Percentiles rank a stretch among this genome's conserved stretches.
phyloP scores from a whole-genome alignment of 2,888 invertebrate genomes.

The Caenorhabditis uteleia region DNA sequence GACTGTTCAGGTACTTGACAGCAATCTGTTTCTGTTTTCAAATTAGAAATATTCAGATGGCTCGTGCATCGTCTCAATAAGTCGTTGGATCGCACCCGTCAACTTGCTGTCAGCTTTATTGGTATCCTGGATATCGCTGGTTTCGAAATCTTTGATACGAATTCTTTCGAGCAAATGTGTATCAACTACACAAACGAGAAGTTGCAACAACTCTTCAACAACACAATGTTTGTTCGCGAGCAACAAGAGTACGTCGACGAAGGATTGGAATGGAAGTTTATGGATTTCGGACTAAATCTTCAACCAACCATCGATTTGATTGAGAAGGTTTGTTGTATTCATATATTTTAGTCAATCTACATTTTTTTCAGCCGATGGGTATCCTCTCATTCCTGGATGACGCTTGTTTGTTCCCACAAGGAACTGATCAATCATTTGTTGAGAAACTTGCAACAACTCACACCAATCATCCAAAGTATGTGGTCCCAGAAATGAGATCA shows the following conservation, averaged over 20 bases:
- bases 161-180: constrained; percentile 97
- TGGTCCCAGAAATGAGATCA: constrained; percentile 73
- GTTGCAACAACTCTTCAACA: constrained; percentile 97
- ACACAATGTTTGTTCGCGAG: constrained; percentile 99
- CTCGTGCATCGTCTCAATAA: constrained; percentile 71
- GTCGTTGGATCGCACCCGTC: constrained; percentile 91
- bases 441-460: constrained; percentile 94
- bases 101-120: constrained; percentile 97
- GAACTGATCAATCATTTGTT: constrained; percentile 96
- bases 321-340: constrained; percentile 78
- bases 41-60: constrained; percentile 72
- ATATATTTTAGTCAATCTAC: neutral
- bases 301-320: constrained; percentile 98
- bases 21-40: neutral
- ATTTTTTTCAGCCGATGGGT: constrained; percentile 83
- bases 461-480: constrained; percentile 93
- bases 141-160: constrained; percentile 75
- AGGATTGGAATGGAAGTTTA: constrained; percentile 99
- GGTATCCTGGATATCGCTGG: constrained; percentile 99
- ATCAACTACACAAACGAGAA: constrained; percentile 99
- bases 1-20: constrained; percentile 90
- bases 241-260: constrained; percentile 86
- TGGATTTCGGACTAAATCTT: constrained; percentile 96
- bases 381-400: constrained; percentile 97
- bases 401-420: constrained; percentile 99